Evolutionary conservation across 2,888 invertebrate species (phyloP).

Genomic region (Proisotoma minuta): DNA sequence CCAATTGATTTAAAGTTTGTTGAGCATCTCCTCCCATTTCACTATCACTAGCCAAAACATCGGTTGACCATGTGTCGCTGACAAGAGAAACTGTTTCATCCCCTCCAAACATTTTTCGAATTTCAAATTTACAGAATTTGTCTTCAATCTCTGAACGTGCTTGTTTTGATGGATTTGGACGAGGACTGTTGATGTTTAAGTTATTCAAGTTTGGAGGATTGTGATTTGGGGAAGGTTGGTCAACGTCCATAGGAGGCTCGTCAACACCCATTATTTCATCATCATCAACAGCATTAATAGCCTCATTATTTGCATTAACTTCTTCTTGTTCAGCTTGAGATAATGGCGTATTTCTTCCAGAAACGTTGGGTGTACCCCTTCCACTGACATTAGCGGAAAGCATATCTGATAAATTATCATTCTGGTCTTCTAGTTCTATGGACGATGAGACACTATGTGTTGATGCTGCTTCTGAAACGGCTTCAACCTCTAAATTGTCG

Average conservation of each 20-base stretch:
- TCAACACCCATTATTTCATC: constrained; percentile 37
- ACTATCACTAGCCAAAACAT: constrained; percentile 93
- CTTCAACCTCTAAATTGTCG: constrained; percentile 91
- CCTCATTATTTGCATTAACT: constrained; percentile 28
- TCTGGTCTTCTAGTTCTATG: constrained; percentile 69
- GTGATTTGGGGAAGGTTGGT: constrained; percentile 19
- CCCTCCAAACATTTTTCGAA: constrained; percentile 62
- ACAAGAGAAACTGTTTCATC: constrained; percentile 96
- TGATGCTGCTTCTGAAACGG: constrained; percentile 90
- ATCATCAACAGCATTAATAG: constrained; percentile 20
- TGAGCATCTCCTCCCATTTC: constrained; percentile 60
- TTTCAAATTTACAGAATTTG: constrained; percentile 97
- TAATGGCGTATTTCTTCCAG: constrained; percentile 92
- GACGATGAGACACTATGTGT: constrained; percentile 88
- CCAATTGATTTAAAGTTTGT: constrained; percentile 18
- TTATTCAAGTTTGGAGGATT: constrained; percentile 46
- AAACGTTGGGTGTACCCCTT: constrained; percentile 89
- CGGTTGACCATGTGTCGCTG: constrained; percentile 98
- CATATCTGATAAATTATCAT: constrained; percentile 95
- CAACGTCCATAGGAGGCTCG: constrained; percentile 22
- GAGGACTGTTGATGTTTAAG: constrained; percentile 36
- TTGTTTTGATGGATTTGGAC: constrained; percentile 53
- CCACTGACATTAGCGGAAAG: constrained; percentile 91
- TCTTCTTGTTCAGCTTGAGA: constrained; percentile 69
- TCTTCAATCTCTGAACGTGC: constrained; percentile 94